These are phyloP conservation scores for Pissodes strobi DNA, from an alignment of 1,140 invertebrate genomes.

Conservation along the genomic window DNA sequence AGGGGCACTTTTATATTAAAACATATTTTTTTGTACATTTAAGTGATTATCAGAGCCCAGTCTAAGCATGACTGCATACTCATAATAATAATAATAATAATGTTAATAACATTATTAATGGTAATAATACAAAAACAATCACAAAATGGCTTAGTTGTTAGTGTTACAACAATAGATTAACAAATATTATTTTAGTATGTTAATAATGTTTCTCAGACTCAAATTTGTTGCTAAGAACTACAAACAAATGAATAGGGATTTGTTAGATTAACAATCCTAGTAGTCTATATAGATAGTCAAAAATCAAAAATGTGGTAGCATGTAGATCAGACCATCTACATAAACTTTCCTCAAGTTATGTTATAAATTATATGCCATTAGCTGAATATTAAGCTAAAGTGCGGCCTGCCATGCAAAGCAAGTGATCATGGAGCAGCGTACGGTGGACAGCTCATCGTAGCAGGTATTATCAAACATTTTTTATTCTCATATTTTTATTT, in stretches of 20 bases:
- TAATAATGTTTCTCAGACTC: no score
- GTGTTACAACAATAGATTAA: no score
- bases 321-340: constrained; percentile 45
- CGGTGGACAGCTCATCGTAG: constrained; percentile 36
- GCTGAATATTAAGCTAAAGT: constrained; percentile 51
- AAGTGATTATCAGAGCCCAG: no score
- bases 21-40: no score
- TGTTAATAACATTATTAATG: no score
- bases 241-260: neutral
- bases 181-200: no score
- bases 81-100: no score
- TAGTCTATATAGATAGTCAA: neutral
- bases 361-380: constrained; percentile 53
- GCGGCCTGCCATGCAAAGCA: constrained; percentile 29
- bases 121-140: no score
- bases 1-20: no score
- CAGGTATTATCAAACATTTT: constrained; percentile 57
- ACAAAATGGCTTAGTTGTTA: no score
- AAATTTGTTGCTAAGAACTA: no score
- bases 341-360: constrained; percentile 43
- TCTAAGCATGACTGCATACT: no score
- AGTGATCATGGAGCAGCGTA: constrained; percentile 23
- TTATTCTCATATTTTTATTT: constrained; percentile 32
- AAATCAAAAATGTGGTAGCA: constrained; percentile 38
- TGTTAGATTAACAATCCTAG: neutral